Evolutionary conservation across 2,888 invertebrate species (phyloP), one percentile per base, ranked within the genome.

Genomic region (Mesorhabditis belari): DNA sequence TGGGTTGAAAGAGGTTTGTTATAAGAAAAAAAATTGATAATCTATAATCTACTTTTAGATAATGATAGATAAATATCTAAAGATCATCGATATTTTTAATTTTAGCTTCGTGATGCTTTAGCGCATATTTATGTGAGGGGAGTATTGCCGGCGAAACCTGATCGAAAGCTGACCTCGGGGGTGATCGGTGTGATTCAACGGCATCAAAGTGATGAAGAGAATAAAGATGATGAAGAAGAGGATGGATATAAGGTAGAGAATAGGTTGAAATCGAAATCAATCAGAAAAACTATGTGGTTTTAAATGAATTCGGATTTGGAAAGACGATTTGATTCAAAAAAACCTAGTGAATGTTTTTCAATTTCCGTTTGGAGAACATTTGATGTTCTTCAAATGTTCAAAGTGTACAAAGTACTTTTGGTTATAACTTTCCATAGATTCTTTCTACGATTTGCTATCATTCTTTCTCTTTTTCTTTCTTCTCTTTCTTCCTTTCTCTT

Each of bases 41-140:
- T 52, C 24, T 25, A 12, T 17, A 23, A 24, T 19, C 24, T 49
- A 23, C 12, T 17, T n/a, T 44, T 28, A n/a, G 57, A 51, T 21
- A 6, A 9, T 49, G 12, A 17, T 55, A 27, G 17, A 19, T 55
- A 21, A 35, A 9, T n/a, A 23, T 28, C 5, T 12, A 3, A 12
- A 25, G 26, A 2, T 4, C 25, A 9, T 9, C 51, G 17, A 53
- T 3, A 4, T 2, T 28, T 28, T 52, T 27, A 9, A 26, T 64
- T 71, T 53, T 58, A 72, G 70, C 63, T 73, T 0, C 65, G 73
- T 12, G 71, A 71, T 29, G 70, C 73, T 1, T 60, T 73, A 54
- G 67, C 71, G 2, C 62, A 73, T 58, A 71, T 73, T 58, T 73
- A 73, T 57, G 66, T 70, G 9, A 57, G 70, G 52, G 73, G 73